Evolutionary conservation across 2,888 invertebrate genomes (phyloP), one percentile per base, ranked within the genome.

Genomic region (Xylocampa areola): DNA sequence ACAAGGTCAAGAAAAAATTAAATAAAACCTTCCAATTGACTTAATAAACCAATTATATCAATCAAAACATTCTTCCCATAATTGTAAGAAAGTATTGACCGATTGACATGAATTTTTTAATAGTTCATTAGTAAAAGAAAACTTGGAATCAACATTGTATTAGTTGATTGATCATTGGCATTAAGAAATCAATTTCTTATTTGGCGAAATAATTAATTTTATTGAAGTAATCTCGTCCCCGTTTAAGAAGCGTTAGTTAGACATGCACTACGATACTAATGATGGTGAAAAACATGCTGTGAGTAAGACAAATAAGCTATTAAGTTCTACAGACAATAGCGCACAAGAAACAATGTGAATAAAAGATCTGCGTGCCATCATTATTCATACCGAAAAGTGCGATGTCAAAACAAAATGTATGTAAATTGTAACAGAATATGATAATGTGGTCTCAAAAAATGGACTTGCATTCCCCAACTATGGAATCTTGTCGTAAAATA

Each of bases 361-460:
- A 84, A 86, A 84, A 87, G 90, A 91, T 92, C 90, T 92, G 92
- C 91, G 91, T 87, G 85, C 79, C 82, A 74, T 74, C 73, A 75
- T 81, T 80, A 73, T 79, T 61, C 47, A 67, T 59, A 53, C 52
- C 44, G 19, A 64, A 43, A 65, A 54, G 54, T 67, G 63, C 64
- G 50, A 61, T 53, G 55, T 41, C 55, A 53, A 53, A 50, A 48
- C 33, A 45, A 54, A 55, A 66, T 69, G 25, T 62, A 67, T 55
- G 61, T 55, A 59, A 63, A 54, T 67, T 63, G 49, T 54, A 45
- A 51, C 51, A 55, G 49, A 73, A 73, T 52, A 69, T 73, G 51
- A 58, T 58, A 55, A 50, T 52, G 50, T 32, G 44, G 41, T 44
- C 32, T 51, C 45, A 57, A 68, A 65, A 66, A 45, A 44, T 48